These are phyloP conservation scores for Heliconius cydno DNA, from an alignment of 2,888 invertebrate genomes.

Conservation along the genomic window DNA sequence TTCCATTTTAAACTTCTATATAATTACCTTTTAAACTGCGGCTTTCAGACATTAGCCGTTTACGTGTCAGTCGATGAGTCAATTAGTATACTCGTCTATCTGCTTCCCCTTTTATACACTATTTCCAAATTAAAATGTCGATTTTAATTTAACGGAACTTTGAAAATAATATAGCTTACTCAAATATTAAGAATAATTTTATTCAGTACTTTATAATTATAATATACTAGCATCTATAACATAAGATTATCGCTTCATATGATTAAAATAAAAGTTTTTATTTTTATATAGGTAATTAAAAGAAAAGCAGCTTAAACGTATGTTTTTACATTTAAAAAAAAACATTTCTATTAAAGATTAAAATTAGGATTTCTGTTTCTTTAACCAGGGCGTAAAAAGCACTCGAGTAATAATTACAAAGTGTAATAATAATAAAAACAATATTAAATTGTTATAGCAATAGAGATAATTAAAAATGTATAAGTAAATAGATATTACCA, in stretches of 20 bases:
- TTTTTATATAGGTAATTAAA: too few relatives aligned
- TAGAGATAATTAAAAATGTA: too few relatives aligned
- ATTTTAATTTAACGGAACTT: constrained; percentile 1
- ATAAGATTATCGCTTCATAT: not conserved
- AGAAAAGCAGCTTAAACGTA: too few relatives aligned
- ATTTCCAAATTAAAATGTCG: not conserved
- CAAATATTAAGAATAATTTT: not conserved
- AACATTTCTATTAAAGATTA: too few relatives aligned
- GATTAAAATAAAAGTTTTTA: not conserved
- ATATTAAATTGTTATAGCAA: too few relatives aligned
- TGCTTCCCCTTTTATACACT: not conserved
- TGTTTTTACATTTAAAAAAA: too few relatives aligned
- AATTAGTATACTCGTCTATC: constrained; percentile 8
- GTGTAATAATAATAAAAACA: too few relatives aligned
- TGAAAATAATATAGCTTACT: not conserved
- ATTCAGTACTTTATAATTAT: not conserved
- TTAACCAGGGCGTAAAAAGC: too few relatives aligned
- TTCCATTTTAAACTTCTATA: not conserved
- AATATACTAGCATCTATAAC: constrained; percentile 6
- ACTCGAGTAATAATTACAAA: too few relatives aligned
- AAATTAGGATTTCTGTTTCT: too few relatives aligned
- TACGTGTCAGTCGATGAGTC: constrained; percentile 9
- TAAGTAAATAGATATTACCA: too few relatives aligned
- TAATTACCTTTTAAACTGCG: constrained; percentile 2
- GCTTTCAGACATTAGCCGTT: constrained; percentile 1